These are phyloP conservation scores for Selenia dentaria DNA, from an alignment of 2,888 invertebrate genomes.

Conservation along the genomic window DNA sequence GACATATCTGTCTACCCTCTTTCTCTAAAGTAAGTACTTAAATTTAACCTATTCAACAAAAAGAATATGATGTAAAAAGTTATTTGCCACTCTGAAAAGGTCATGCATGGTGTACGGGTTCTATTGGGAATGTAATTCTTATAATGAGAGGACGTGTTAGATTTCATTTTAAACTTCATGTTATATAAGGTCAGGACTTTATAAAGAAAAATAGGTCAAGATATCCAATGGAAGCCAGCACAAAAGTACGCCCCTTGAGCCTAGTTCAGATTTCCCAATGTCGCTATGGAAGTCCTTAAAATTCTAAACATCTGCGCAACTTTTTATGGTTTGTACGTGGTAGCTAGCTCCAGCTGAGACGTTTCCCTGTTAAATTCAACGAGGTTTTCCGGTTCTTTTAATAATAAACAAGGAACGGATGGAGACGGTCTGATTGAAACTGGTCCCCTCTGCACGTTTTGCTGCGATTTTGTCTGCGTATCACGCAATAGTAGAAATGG, in stretches of 20 bases:
- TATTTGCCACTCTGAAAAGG: no score
- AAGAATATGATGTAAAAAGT: no score
- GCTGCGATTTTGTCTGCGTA: constrained; percentile 14
- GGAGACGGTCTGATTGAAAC: constrained; percentile 22
- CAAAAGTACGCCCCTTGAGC: constrained; percentile 8
- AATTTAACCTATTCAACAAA: no score
- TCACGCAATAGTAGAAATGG: constrained; percentile 12
- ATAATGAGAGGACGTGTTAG: no score
- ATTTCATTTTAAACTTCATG: no score
- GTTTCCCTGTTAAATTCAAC: constrained; percentile 27
- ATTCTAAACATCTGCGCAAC: constrained; percentile 31
- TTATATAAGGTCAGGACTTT: no score
- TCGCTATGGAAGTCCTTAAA: constrained; percentile 22
- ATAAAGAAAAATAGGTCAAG: constrained; percentile 16
- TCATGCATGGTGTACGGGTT: no score
- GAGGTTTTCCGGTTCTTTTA: constrained; percentile 24
- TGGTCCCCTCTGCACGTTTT: constrained; percentile 15
- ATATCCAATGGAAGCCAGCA: neutral
- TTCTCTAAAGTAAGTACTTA: no score
- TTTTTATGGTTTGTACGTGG: constrained; percentile 33
- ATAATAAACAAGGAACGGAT: constrained; percentile 21
- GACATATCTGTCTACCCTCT: no score
- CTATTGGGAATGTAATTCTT: no score
- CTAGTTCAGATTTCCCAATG: constrained; percentile 20
- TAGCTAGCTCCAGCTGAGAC: constrained; percentile 31